Evolutionary conservation across 2,888 invertebrate genomes (phyloP), one percentile per base, ranked within the genome.

Genomic region (Apamea anceps): DNA sequence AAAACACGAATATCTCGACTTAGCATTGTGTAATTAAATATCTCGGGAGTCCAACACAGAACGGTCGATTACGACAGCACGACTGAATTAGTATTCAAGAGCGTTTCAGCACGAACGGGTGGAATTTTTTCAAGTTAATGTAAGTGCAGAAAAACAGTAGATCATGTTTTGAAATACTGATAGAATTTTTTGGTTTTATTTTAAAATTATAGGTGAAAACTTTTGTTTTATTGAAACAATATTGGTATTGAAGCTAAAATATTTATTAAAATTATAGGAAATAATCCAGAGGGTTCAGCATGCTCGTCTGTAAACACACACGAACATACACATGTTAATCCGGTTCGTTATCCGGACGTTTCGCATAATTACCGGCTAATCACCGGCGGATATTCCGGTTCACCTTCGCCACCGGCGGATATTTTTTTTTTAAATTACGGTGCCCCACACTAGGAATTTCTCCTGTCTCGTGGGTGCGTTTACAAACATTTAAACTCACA

Each of bases 291-390:
- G 21, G 28, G 25, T 21, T 25, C 28, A 73, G 37, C 15, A 21
- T 28, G 15, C n/a, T 37, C 57, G 65, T 57, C 37, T 73, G 45
- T 32, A 28, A 28, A 32, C 28, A 28, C 8, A 62, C 7, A 28
- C 2, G 28, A 28, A 28, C 18, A 62, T 13, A 13, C 28, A 15
- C n/a, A 62, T 68, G 62, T 51, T 57, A 51, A 72, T 75, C 51
- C 37, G 6, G 60, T 48, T 2, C 32, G 32, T 62, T 37, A 45
- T 18, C 63, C 73, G 84, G 67, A 77, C 83, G 85, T 88, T 91
- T 89, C 91, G 87, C 90, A 91, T 92, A 91, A 92, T 92, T 89
- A 90, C 91, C 84, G 85, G 88, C 86, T 91, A 91, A 90, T 91
- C 89, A 88, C 88, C 87, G 82, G 82, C 66, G 83, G 82, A 89